phyloP scores from a whole-genome alignment of 2,797 vertebrate species.

The Thripadectes ignobilis region DNA sequence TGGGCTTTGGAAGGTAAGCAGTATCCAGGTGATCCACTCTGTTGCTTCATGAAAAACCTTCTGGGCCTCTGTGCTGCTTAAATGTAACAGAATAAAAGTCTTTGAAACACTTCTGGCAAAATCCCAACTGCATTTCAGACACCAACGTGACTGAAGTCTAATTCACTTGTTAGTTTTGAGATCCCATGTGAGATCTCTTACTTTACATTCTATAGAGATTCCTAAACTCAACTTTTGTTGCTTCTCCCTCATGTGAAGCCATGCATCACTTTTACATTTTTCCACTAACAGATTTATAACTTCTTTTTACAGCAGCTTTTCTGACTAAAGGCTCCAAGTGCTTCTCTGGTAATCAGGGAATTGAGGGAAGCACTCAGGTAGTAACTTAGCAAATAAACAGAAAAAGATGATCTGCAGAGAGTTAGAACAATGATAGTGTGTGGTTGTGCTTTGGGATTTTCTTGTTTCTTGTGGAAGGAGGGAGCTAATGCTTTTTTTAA shows the following conservation, averaged over 20 bases:
- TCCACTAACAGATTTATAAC: not conserved
- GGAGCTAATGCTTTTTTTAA: not conserved
- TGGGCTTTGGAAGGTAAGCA: constrained; percentile 96
- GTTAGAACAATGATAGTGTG: not conserved
- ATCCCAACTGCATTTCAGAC: not conserved
- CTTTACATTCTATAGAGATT: not conserved
- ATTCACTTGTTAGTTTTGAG: not conserved
- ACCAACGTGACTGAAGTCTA: not conserved
- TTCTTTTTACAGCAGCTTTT: not conserved
- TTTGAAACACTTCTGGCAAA: not conserved
- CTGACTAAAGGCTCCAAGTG: not conserved
- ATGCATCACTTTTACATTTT: not conserved
- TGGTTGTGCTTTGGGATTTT: not conserved
- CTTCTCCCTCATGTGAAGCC: not conserved
- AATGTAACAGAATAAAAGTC: not conserved
- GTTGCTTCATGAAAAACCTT: not conserved
- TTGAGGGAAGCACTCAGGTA: not conserved
- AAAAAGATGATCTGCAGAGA: not conserved
- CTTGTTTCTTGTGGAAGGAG: not conserved
- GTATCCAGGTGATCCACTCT: not conserved
- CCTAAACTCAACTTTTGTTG: not conserved
- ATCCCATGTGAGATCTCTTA: not conserved
- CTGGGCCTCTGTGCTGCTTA: not conserved
- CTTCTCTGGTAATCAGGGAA: not conserved
- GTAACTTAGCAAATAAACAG: not conserved